Percentiles rank a stretch among this genome's conserved stretches.
Evolutionary conservation across 2,113 vertebrate genomes (phyloP).

Genomic region (Ariopsis seemanni): DNA sequence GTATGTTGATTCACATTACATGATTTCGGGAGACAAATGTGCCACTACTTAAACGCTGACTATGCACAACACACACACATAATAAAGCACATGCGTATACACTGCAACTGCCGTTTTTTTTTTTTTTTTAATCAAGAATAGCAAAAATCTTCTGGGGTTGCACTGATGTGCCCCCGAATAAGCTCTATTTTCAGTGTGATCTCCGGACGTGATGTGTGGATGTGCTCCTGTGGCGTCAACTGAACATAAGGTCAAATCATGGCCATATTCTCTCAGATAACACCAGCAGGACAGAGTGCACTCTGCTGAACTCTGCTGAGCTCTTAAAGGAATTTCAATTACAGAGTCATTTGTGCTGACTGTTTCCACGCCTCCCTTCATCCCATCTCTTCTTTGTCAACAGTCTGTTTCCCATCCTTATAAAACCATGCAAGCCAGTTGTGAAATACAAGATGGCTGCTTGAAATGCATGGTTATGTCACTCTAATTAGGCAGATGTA

Average conservation of each 20-base stretch:
- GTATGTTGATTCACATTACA: not conserved
- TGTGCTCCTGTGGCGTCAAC: not conserved
- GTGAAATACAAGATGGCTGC: slow-evolving; percentile 55
- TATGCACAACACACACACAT: not conserved
- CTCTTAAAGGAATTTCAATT: slow-evolving; percentile 44
- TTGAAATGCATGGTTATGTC: slow-evolving; percentile 58
- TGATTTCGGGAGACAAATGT: not conserved
- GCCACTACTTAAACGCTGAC: not conserved
- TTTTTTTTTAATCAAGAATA: not conserved
- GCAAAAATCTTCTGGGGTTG: not conserved
- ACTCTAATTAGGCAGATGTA: slow-evolving; percentile 54
- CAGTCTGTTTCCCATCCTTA: slow-evolving; percentile 39
- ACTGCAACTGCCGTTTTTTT: not conserved
- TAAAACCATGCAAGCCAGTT: slow-evolving; percentile 56
- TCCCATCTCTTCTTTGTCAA: slow-evolving; percentile 50
- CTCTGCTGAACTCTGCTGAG: slow-evolving; percentile 33
- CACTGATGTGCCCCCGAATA: not conserved
- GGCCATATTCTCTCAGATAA: slow-evolving; percentile 5
- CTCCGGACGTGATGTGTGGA: not conserved
- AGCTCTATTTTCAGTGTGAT: not conserved
- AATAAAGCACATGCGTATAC: not conserved
- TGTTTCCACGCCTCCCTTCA: slow-evolving; percentile 16
- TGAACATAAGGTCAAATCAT: slow-evolving; percentile 10
- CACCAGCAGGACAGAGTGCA: slow-evolving; percentile 1
- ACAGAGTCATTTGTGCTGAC: slow-evolving; percentile 46